Evolutionary conservation across 2,888 invertebrate genomes (phyloP), one percentile per base, ranked within the genome.

Genomic region (Ormyrus pomaceus): DNA sequence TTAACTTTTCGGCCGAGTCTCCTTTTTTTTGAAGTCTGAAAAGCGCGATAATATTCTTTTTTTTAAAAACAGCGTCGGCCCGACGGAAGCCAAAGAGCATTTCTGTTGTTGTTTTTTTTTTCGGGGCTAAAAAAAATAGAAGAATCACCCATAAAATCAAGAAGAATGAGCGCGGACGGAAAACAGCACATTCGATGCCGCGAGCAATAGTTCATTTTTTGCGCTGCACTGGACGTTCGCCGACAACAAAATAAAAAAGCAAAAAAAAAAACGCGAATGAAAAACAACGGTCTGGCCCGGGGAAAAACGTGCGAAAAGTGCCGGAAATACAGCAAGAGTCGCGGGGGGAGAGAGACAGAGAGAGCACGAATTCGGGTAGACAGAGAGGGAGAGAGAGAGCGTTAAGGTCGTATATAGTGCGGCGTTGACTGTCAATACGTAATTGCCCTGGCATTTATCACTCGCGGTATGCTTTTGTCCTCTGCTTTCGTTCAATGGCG

Each of bases 381-480:
- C 75, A 77, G 80, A 81, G 78, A 74, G 82, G 79, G 81, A 76
- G 72, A 51, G 71, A 19, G 48, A 13, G 65, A 51, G 61, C 34
- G 34, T 34, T 34, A 34, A 34, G 34, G 34, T 6, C 9, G 45
- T 34, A 46, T 50, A 70, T 64, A 62, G 61, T 65, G 61, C 51
- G 59, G 61, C 65, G 48, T 4, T 34, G 61, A 78, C 83, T 84
- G 87, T 86, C 87, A 81, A 86, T 87, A 85, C 84, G 84, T 86
- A 86, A 87, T 87, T 85, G 86, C 83, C 83, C 83, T 79, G 85
- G 84, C 86, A 85, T 86, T 87, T 84, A 84, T 86, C 85, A 86
- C 83, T 70, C 79, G 71, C 72, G 75, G 74, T 76, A 77, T 77
- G 80, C 80, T 73, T 80, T 80, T 80, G 80, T 80, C 71, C 71